phyloP scores from a whole-genome alignment of 2,113 vertebrate genomes.

The Planiliza haematocheilus region DNA sequence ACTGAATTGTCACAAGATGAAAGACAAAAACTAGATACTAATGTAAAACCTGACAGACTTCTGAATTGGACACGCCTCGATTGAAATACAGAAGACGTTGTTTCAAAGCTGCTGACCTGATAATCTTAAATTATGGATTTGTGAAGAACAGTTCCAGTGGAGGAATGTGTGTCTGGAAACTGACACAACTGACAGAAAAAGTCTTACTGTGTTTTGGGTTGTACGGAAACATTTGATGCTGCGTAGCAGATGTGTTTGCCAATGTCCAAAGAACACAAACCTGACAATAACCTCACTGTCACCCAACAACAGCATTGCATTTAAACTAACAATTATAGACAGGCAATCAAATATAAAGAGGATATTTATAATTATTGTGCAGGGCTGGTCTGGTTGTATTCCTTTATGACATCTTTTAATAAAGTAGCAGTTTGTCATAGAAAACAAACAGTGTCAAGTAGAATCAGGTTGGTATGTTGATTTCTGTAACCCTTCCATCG shows the following conservation, averaged over 20 bases:
- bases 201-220: background rate
- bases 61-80: too few relatives aligned
- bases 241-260: background rate
- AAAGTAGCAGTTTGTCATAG: constrained; percentile 16
- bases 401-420: constrained; percentile 43
- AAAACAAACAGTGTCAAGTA: constrained; percentile 53
- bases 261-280: background rate
- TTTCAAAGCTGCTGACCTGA: too few relatives aligned
- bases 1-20: too few relatives aligned
- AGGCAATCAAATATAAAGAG: constrained; percentile 8
- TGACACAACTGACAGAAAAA: background rate
- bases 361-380: constrained; percentile 12
- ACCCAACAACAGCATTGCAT: too few relatives aligned
- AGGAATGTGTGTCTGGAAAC: background rate
- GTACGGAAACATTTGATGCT: background rate
- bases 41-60: too few relatives aligned
- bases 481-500: constrained; percentile 36
- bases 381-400: constrained; percentile 7
- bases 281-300: background rate
- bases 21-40: too few relatives aligned
- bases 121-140: too few relatives aligned
- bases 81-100: too few relatives aligned
- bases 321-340: background rate
- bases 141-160: too few relatives aligned
- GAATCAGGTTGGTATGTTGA: constrained; percentile 48